Evolutionary conservation across 1,140 invertebrate species (phyloP).

Genomic region (Bacillus rossius): DNA sequence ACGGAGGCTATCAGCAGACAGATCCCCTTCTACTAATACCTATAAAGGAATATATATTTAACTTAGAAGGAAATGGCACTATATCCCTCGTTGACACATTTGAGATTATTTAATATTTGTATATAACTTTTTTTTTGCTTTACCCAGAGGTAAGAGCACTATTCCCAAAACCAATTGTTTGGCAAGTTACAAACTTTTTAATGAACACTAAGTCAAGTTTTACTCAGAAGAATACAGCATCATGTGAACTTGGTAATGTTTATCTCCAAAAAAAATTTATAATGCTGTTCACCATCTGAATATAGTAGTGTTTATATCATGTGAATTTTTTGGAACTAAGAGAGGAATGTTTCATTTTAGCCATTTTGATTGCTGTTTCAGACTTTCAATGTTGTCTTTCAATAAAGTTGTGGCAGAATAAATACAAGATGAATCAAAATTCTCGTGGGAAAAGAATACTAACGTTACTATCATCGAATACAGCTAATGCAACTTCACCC

Average conservation of each 20-base stretch:
- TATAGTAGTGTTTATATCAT: too few relatives aligned
- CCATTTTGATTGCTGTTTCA: background rate
- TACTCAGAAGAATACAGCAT: slow-evolving; percentile 2
- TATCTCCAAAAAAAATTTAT: too few relatives aligned
- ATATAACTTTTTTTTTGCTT: too few relatives aligned
- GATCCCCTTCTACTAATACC: too few relatives aligned
- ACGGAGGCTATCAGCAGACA: too few relatives aligned
- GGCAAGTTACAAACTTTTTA: background rate
- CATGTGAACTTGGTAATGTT: background rate
- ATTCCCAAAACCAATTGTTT: background rate
- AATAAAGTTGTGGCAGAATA: background rate
- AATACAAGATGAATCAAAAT: background rate
- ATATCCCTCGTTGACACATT: too few relatives aligned
- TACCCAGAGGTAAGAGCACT: too few relatives aligned
- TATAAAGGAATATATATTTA: too few relatives aligned
- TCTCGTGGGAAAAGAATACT: background rate
- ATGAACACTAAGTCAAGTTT: too few relatives aligned
- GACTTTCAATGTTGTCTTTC: background rate
- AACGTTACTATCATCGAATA: background rate
- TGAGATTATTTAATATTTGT: too few relatives aligned
- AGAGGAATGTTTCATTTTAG: background rate
- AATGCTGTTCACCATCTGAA: too few relatives aligned
- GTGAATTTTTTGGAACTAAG: background rate
- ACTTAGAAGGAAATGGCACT: too few relatives aligned
- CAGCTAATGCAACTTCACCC: background rate